Conservation (phyloP, 2,888 invertebrate species). For the Gymnocheta viridis region DNA sequence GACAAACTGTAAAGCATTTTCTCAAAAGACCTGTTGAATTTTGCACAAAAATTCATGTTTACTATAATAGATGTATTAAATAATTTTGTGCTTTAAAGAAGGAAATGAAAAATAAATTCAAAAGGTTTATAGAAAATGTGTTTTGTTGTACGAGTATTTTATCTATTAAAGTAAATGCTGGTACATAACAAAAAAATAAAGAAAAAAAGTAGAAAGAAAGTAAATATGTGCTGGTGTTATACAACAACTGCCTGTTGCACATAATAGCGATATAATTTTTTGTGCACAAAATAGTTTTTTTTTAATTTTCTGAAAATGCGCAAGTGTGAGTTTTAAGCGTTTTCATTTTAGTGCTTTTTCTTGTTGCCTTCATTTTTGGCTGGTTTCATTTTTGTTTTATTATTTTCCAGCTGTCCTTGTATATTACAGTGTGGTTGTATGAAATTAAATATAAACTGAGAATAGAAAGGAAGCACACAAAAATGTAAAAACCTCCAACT, state of each 20-base stretch:
- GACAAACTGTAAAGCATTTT: not conserved
- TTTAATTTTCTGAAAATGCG: constrained; percentile 65
- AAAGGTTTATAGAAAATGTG: not conserved
- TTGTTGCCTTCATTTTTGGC: constrained; percentile 39
- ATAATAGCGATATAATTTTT: constrained; percentile 58
- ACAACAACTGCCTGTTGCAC: constrained; percentile 69
- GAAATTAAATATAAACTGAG: constrained; percentile 25
- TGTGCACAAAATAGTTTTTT: constrained; percentile 54
- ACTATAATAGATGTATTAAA: not conserved
- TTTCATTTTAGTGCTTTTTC: constrained; percentile 36
- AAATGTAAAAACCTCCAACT: constrained; percentile 40
- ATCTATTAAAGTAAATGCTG: constrained; percentile 53
- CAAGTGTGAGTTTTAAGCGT: constrained; percentile 66
- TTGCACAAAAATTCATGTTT: not conserved
- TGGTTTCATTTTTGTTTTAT: constrained; percentile 40
- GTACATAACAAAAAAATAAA: constrained; percentile 14
- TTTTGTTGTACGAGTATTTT: constrained; percentile 26
- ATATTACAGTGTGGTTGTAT: constrained; percentile 5
- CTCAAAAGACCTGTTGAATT: constrained; percentile 42
- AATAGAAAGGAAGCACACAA: constrained; percentile 20
- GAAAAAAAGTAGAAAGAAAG: not conserved
- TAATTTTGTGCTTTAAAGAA: constrained; percentile 9
- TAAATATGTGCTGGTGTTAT: constrained; percentile 41
- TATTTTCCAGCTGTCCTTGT: constrained; percentile 57
- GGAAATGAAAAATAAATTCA: not conserved